phyloP scores from a whole-genome alignment of 2,797 vertebrate species.

The Protonibea diacanthus region DNA sequence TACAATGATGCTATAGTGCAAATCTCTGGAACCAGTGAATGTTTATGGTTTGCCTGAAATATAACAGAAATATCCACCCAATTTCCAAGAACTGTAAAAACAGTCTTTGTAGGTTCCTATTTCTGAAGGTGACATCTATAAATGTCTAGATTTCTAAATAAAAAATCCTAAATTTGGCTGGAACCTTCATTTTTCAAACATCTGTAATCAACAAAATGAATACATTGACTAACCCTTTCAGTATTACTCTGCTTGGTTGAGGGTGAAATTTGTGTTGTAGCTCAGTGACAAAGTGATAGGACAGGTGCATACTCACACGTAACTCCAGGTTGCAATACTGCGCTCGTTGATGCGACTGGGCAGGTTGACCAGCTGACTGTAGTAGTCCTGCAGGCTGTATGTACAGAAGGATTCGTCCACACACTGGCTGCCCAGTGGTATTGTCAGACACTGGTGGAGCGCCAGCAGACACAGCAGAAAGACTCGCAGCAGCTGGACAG shows the following conservation, averaged over 20 bases:
- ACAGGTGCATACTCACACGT: constrained; percentile 78
- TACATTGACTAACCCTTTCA: not conserved
- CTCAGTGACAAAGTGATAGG: not conserved
- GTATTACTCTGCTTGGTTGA: not conserved
- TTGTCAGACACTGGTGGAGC: constrained; percentile 65
- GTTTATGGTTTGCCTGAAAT: no score
- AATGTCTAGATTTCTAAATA: not conserved
- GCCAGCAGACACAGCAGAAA: constrained; percentile 74
- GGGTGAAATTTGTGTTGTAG: no score
- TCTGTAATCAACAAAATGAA: no score
- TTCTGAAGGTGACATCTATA: not conserved
- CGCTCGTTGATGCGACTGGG: constrained; percentile 83
- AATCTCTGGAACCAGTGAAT: no score
- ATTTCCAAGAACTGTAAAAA: no score
- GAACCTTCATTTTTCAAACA: not conserved
- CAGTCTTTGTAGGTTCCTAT: no score
- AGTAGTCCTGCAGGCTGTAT: constrained; percentile 77
- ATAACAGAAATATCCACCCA: no score
- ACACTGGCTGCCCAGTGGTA: constrained; percentile 76
- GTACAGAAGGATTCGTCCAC: constrained; percentile 80
- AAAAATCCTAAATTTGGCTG: not conserved
- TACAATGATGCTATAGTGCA: no score
- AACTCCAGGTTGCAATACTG: constrained; percentile 85
- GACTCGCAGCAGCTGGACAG: constrained; percentile 67
- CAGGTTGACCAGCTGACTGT: constrained; percentile 78